Conservation (phyloP, 2,888 invertebrate species). For the Masnerella sp. region DNA sequence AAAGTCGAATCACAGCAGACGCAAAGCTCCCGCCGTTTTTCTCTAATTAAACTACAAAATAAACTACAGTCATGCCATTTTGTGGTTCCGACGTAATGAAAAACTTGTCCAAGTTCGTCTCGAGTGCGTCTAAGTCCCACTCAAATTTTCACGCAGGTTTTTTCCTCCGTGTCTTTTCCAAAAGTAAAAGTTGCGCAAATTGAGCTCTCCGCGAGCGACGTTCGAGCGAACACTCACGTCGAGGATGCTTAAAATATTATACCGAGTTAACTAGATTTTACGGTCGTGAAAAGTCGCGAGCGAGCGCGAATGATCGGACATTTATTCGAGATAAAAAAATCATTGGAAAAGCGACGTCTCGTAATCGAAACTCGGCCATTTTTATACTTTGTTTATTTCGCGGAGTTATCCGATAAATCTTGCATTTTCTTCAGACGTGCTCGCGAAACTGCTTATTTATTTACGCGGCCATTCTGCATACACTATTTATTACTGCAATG, state of each 20-base stretch:
- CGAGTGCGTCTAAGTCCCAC: conserved; percentile 5
- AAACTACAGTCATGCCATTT: conserved; percentile 1
- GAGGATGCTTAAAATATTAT: conserved; percentile 33
- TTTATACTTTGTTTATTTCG: not conserved
- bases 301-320: not conserved
- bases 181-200: conserved; percentile 13
- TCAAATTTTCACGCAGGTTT: conserved; percentile 20
- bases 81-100: conserved; percentile 8
- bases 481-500: not conserved
- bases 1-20: no score
- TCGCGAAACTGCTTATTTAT: not conserved
- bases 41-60: conserved; percentile 24
- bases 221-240: conserved; percentile 5
- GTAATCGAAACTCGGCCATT: not conserved
- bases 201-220: not conserved
- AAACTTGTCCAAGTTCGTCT: not conserved
- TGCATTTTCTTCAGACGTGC: not conserved
- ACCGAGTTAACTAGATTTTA: conserved; percentile 22
- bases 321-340: no score
- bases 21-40: conserved; percentile 5
- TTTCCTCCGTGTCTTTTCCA: conserved; percentile 9
- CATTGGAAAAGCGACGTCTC: no score
- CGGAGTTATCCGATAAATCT: no score
- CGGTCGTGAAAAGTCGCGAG: not conserved
- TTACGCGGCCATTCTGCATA: not conserved